Evolutionary conservation across 2,113 vertebrate genomes (phyloP).

Genomic region (Conger conger): DNA sequence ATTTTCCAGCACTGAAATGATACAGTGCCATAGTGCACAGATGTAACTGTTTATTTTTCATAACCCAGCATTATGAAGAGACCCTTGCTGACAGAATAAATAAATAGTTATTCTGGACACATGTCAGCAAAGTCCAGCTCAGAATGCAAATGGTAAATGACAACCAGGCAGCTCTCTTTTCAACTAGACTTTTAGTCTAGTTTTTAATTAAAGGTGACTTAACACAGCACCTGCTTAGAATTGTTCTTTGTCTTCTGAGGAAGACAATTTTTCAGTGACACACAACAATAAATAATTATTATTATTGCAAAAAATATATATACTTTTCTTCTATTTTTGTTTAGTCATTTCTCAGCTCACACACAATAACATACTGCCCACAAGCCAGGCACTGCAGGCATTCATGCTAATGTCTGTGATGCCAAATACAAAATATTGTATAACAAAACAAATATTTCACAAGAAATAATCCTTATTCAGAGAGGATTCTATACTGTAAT

Average conservation of each 20-base stretch:
- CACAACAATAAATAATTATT: no score
- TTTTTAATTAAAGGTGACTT: background rate
- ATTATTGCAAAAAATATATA: no score
- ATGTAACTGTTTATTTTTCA: background rate
- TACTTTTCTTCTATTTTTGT: no score
- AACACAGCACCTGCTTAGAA: background rate
- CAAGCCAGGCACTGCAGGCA: background rate
- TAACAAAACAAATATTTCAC: background rate
- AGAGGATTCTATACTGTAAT: background rate
- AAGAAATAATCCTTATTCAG: background rate
- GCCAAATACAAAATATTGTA: background rate
- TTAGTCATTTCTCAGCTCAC: background rate
- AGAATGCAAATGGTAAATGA: background rate
- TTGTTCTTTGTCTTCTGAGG: background rate
- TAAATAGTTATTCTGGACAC: background rate
- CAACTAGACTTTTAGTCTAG: background rate
- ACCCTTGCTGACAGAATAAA: background rate
- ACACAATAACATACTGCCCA: background rate
- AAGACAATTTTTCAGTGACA: background rate
- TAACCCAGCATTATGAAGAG: background rate
- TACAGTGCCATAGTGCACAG: background rate
- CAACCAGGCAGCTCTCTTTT: background rate
- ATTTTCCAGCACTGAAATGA: background rate
- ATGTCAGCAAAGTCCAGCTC: background rate
- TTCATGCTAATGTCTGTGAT: background rate